Conservation (phyloP, 2,888 invertebrate species). For the Cephonodes hylas region DNA sequence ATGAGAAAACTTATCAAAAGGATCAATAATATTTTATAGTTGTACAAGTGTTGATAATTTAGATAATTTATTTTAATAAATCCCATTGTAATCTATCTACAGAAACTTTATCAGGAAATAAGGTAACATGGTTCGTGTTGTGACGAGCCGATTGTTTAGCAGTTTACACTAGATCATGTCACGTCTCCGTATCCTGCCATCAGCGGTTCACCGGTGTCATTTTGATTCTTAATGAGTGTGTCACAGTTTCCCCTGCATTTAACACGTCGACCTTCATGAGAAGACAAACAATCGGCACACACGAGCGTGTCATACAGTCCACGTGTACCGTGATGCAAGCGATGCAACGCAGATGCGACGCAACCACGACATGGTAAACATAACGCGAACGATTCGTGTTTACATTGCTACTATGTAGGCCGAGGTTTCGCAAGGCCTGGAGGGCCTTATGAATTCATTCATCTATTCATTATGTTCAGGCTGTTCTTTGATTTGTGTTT, state of each 20-base stretch:
- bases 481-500: too few species aligned
- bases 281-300: slow-evolving; percentile 28
- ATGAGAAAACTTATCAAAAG: neutral
- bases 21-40: too few species aligned
- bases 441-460: too few species aligned
- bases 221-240: neutral
- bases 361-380: slow-evolving; percentile 17
- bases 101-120: too few species aligned
- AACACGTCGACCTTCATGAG: slow-evolving; percentile 27
- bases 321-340: slow-evolving; percentile 37
- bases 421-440: neutral
- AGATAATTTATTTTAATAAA: too few species aligned
- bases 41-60: too few species aligned
- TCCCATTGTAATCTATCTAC: too few species aligned
- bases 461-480: too few species aligned
- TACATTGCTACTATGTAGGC: neutral
- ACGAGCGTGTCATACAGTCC: slow-evolving; percentile 33
- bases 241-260: neutral
- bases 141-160: too few species aligned
- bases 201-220: neutral
- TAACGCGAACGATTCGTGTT: slow-evolving; percentile 6
- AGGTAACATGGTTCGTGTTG: too few species aligned
- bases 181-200: neutral
- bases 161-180: neutral
- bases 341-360: slow-evolving; percentile 41